Percentiles rank a stretch among this genome's conserved stretches.
These are phyloP conservation scores for Polyergus mexicanus DNA, from an alignment of 1,140 invertebrate genomes.

Conservation along the genomic window DNA sequence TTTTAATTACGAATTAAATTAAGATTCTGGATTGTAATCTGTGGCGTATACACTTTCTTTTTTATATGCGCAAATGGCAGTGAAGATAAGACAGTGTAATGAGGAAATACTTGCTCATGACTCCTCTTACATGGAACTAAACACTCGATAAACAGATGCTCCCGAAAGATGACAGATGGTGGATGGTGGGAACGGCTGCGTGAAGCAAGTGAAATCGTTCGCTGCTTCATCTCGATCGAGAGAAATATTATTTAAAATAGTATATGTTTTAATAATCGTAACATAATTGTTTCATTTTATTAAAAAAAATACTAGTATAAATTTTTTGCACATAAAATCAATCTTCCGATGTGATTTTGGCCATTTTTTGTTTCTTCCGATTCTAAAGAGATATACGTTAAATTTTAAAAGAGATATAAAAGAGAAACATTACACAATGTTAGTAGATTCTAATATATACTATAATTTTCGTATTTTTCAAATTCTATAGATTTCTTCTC, in stretches of 20 bases:
- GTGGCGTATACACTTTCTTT: neutral
- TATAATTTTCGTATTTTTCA: conserved; percentile 17
- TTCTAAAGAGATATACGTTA: neutral
- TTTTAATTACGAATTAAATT: conserved; percentile 15
- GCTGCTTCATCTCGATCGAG: conserved; percentile 36
- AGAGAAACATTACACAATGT: neutral
- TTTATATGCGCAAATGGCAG: conserved; percentile 24
- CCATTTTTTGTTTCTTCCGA: neutral
- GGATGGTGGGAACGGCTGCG: conserved; percentile 67
- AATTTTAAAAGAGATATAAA: neutral
- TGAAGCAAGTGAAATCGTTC: conserved; percentile 66
- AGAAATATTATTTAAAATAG: conserved; percentile 7
- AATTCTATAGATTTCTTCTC: neutral
- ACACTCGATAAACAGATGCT: conserved; percentile 76
- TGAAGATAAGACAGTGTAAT: conserved; percentile 13
- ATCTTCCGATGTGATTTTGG: neutral
- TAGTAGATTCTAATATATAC: neutral
- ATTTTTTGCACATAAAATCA: neutral
- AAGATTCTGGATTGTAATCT: neutral
- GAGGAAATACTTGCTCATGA: conserved; percentile 47
- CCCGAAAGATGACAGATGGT: conserved; percentile 73
- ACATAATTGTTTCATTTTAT: conserved; percentile 15
- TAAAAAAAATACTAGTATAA: neutral
- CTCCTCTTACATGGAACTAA: conserved; percentile 37
- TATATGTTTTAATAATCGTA: neutral